Percentiles rank a stretch among this genome's conserved stretches.
phyloP scores from a whole-genome alignment of 1,140 invertebrate genomes.

The Drosophila funebris region DNA sequence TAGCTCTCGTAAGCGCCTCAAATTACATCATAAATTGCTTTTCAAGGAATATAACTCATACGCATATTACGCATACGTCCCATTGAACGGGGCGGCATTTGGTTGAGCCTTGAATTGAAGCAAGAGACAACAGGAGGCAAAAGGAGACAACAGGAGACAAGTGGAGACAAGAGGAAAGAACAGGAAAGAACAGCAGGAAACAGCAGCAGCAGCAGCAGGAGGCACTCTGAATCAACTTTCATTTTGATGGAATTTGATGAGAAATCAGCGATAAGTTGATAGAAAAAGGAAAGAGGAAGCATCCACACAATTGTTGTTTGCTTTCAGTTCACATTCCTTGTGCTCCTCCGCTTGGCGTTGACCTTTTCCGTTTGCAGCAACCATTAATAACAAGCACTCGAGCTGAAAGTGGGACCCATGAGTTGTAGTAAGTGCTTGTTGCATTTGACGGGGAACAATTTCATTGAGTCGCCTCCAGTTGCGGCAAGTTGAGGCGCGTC shows the following conservation, averaged over 20 bases:
- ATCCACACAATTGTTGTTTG: not conserved
- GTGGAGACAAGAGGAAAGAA: too few relatives aligned
- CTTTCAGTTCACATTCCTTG: not conserved
- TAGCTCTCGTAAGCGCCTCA: slow-evolving; percentile 2
- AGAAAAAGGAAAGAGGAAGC: not conserved
- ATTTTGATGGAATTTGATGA: slow-evolving; percentile 14
- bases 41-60: slow-evolving; percentile 31
- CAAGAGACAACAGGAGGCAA: not conserved
- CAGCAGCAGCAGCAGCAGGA: not conserved
- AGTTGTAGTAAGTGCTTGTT: slow-evolving; percentile 37
- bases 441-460: slow-evolving; percentile 35
- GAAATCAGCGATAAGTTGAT: too few relatives aligned
- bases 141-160: too few relatives aligned
- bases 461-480: slow-evolving; percentile 1
- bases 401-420: not conserved
- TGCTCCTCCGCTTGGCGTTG: slow-evolving; percentile 8
- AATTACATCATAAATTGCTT: slow-evolving; percentile 26
- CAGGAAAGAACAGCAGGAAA: too few relatives aligned
- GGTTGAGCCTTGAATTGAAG: not conserved
- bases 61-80: slow-evolving; percentile 38
- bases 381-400: slow-evolving; percentile 61
- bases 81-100: too few relatives aligned
- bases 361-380: slow-evolving; percentile 59
- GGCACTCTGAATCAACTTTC: slow-evolving; percentile 20
- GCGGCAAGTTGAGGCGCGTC: not conserved